These are phyloP conservation scores for Dryobates pubescens DNA, from an alignment of 2,797 vertebrate species.

Conservation along the genomic window DNA sequence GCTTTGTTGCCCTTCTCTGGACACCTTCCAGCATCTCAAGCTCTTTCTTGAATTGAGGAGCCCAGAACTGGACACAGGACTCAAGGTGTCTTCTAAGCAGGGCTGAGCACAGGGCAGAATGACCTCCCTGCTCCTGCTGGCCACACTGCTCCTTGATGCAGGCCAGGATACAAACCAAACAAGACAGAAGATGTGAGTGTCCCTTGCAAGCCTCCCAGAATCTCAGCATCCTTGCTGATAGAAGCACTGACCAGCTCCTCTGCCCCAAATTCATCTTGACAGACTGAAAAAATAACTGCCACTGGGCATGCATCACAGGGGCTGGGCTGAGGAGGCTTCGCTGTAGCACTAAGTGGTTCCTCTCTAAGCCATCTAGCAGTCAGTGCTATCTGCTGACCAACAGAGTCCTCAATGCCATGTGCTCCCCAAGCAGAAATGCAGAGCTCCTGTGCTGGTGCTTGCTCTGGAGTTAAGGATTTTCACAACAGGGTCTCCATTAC, in stretches of 20 bases:
- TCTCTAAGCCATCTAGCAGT: neutral
- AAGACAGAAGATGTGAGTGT: neutral
- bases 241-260: neutral
- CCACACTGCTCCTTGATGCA: neutral
- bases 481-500: neutral
- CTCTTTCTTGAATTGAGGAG: no score
- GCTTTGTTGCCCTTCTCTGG: no score
- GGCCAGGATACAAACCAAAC: neutral
- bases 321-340: neutral
- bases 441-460: neutral
- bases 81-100: no score
- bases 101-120: no score
- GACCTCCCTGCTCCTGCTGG: no score
- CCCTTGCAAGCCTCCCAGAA: neutral
- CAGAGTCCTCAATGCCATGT: accelerated
- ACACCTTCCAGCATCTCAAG: no score
- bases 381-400: neutral
- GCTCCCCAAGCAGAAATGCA: neutral
- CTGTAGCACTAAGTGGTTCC: neutral
- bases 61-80: no score
- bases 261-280: neutral
- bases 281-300: constrained; percentile 2
- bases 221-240: neutral
- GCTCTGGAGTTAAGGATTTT: constrained; percentile 37
- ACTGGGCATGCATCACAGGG: neutral